Conservation (phyloP, 2,888 invertebrate genomes). For the Enchytraeus crypticus region DNA sequence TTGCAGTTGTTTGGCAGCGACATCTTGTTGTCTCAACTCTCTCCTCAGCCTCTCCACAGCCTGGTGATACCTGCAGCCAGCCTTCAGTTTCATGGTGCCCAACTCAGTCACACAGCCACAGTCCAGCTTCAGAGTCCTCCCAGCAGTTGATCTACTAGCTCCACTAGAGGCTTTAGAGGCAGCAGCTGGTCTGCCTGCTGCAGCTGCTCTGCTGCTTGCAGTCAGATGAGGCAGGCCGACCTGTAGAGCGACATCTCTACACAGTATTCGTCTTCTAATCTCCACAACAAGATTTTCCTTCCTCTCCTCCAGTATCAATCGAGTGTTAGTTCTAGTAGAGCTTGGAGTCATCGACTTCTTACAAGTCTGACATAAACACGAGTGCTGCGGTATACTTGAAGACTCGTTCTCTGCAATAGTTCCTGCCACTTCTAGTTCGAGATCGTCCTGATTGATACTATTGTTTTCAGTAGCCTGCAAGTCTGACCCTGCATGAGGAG, state of each 20-base stretch:
- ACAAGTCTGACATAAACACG: too few species aligned
- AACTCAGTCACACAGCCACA: slow-evolving; percentile 21
- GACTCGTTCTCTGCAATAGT: too few species aligned
- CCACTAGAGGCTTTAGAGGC: not conserved
- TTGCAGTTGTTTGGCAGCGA: not conserved
- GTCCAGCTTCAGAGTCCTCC: slow-evolving; percentile 11
- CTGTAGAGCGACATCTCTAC: slow-evolving; percentile 14
- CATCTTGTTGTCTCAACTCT: slow-evolving; percentile 15
- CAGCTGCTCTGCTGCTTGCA: not conserved
- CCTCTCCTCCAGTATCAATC: slow-evolving; percentile 3
- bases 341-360: not conserved
- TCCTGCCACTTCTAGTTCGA: not conserved
- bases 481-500: too few species aligned
- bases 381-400: too few species aligned
- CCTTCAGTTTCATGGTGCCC: slow-evolving; percentile 18
- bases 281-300: slow-evolving; percentile 9
- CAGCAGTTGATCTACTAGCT: not conserved
- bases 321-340: too few species aligned
- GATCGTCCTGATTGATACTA: not conserved
- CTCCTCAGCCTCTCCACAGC: slow-evolving; percentile 18
- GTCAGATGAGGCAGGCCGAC: slow-evolving; percentile 4
- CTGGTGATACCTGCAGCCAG: slow-evolving; percentile 17
- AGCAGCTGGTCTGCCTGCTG: not conserved
- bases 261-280: slow-evolving; percentile 3
- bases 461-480: not conserved